Percentiles rank a stretch among this genome's conserved stretches.
These are phyloP conservation scores for Sigmodon hispidus DNA, from an alignment of 2,113 vertebrate species.

Conservation along the genomic window DNA sequence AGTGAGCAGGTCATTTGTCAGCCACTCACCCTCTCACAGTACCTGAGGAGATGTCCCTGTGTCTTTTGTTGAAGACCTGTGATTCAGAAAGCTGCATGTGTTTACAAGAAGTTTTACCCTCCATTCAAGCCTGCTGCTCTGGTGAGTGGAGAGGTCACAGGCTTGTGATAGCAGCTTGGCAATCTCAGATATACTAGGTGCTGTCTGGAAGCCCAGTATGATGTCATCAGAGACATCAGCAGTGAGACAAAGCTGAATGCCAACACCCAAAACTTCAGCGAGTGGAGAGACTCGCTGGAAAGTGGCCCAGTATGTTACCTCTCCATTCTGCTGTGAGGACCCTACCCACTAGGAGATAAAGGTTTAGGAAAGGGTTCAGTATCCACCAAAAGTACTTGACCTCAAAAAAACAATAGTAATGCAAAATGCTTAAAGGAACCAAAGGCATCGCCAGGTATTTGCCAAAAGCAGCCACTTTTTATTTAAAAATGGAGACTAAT, in stretches of 20 bases:
- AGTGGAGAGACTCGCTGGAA: conserved; percentile 64
- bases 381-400: conserved; percentile 78
- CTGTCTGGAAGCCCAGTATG: conserved; percentile 66
- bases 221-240: conserved; percentile 35
- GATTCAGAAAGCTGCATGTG: conserved; percentile 55
- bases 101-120: conserved; percentile 60
- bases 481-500: conserved; percentile 81
- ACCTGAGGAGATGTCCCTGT: neutral
- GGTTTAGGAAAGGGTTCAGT: conserved; percentile 77
- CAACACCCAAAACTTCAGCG: conserved; percentile 72
- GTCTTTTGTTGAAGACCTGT: neutral
- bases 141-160: neutral
- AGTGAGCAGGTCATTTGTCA: neutral
- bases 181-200: conserved; percentile 71
- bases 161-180: conserved; percentile 61
- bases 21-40: neutral
- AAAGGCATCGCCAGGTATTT: conserved; percentile 86
- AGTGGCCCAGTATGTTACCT: conserved; percentile 68
- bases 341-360: conserved; percentile 49
- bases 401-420: conserved; percentile 82
- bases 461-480: conserved; percentile 86
- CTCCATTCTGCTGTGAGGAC: conserved; percentile 58
- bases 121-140: conserved; percentile 20
- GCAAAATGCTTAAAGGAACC: conserved; percentile 82
- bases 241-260: conserved; percentile 68